phyloP scores from a whole-genome alignment of 2,888 invertebrate species.

The Ischnus inquisitorius region DNA sequence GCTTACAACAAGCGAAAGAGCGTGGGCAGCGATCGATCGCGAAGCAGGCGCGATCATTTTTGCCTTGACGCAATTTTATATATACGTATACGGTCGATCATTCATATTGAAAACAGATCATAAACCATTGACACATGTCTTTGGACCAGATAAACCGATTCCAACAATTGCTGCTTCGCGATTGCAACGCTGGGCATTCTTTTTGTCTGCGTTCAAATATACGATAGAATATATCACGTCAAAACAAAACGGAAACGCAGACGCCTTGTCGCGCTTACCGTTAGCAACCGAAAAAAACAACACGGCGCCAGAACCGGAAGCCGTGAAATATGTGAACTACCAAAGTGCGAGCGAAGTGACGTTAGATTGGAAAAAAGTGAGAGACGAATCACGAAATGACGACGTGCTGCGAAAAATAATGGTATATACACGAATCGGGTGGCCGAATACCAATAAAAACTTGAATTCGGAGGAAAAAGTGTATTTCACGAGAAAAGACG shows the following conservation, averaged over 20 bases:
- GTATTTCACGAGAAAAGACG: constrained; percentile 4
- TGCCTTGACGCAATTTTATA: constrained; percentile 25
- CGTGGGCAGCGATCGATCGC: constrained; percentile 29
- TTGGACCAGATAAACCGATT: constrained; percentile 33
- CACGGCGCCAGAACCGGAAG: constrained; percentile 35
- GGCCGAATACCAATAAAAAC: constrained; percentile 42
- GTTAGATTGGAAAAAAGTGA: constrained; percentile 22
- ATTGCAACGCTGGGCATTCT: constrained; percentile 44
- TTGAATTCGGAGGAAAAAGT: not conserved
- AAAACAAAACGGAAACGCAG: constrained; percentile 32
- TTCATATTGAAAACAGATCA: constrained; percentile 55
- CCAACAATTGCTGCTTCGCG: constrained; percentile 45
- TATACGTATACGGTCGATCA: constrained; percentile 27
- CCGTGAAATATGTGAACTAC: constrained; percentile 30
- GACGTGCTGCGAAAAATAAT: constrained; percentile 23
- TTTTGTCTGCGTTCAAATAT: constrained; percentile 2
- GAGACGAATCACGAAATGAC: constrained; percentile 31
- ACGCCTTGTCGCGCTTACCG: constrained; percentile 47
- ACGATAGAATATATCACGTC: constrained; percentile 30
- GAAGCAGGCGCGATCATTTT: constrained; percentile 38
- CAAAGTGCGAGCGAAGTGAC: not conserved
- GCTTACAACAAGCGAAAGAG: constrained; percentile 22
- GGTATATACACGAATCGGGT: constrained; percentile 36
- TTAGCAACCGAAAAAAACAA: constrained; percentile 42
- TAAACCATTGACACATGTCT: constrained; percentile 47